Base-by-base conservation (phyloP, 2,888 invertebrate genomes). In the Augiades crinisus region DNA sequence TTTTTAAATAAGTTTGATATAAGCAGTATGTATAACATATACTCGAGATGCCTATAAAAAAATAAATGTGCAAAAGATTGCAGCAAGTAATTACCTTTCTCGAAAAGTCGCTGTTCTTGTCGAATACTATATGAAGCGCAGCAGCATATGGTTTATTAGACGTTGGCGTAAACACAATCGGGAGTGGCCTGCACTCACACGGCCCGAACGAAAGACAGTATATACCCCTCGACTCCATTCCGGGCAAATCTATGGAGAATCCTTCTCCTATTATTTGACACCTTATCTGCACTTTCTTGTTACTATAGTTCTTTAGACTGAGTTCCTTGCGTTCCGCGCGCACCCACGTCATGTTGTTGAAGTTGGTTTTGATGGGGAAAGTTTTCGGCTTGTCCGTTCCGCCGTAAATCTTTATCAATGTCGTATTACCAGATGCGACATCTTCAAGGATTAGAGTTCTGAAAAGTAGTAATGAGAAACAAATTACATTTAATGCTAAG, bases 181-280 rank as follows among this genome's bases (percentile, higher is more conserved):
- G 74, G 58, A 89, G 53, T 0, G 73, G 63, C 12, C 84, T 62
- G 47, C 82, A 79, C 53, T 89, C 89, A 27, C 65, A 64, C 0
- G 86, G 77, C 0, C 68, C 74, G 41, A 89, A 84, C 0, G 77
- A 60, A 22, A 89, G 55, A 41, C 79, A 61, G 38, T 73, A 81
- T 3, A 71, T 71, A 0, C 81, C 83, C 12, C 76, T 66, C 0
- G 72, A 60, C 33, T 85, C 85, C 4, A 72, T 59, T 0, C 81
- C 76, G 0, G 84, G 80, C 31, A 79, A 47, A 34, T 87, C 87
- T 46, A 88, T 70, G 0, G 70, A 62, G 54, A 85, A 89, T 0
- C 84, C 87, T n/a, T 84, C 85, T 0, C 89, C 89, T 0, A 73
- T 13, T 3, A 88, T 74, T 31, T 80, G 78, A 41, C 85, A 86